These are phyloP conservation scores for Muntiacus muntjak DNA, from an alignment of 2,113 vertebrate genomes.

Conservation along the genomic window DNA sequence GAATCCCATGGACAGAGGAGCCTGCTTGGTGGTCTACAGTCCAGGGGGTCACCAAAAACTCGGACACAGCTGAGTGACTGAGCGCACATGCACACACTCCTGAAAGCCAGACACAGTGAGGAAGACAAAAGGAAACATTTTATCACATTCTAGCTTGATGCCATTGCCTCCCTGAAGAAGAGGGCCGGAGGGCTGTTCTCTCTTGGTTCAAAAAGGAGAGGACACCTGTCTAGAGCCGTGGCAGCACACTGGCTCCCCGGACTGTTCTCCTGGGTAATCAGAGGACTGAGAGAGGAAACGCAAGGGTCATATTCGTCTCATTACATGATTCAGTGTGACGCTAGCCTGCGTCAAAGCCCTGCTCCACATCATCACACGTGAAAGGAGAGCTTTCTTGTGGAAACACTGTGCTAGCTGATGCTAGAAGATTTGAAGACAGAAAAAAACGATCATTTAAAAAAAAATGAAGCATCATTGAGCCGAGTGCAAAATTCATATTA, in stretches of 20 bases:
- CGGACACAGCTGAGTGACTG: background rate
- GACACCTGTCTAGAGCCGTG: background rate
- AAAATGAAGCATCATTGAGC: background rate
- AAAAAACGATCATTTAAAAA: fast-evolving
- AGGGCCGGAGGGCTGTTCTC: background rate
- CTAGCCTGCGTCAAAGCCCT: too few relatives aligned
- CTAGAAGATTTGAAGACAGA: background rate
- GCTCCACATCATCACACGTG: fast-evolving
- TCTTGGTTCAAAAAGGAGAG: background rate
- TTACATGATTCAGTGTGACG: background rate
- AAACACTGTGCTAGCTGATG: background rate
- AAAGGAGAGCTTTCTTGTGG: background rate
- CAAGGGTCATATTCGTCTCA: background rate
- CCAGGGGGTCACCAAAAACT: background rate
- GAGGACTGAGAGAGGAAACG: background rate
- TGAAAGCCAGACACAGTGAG: background rate
- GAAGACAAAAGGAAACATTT: background rate
- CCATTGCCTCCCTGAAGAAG: background rate
- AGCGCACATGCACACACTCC: background rate
- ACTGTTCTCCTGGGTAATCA: background rate
- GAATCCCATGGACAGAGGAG: background rate
- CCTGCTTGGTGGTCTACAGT: background rate
- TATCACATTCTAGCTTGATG: background rate
- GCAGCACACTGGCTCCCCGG: background rate
- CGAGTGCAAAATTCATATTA: background rate